A percentile compares a stretch with the other conserved stretches of the same genome.
phyloP scores from a whole-genome alignment of 2,888 invertebrate genomes.

The Amiota minor region DNA sequence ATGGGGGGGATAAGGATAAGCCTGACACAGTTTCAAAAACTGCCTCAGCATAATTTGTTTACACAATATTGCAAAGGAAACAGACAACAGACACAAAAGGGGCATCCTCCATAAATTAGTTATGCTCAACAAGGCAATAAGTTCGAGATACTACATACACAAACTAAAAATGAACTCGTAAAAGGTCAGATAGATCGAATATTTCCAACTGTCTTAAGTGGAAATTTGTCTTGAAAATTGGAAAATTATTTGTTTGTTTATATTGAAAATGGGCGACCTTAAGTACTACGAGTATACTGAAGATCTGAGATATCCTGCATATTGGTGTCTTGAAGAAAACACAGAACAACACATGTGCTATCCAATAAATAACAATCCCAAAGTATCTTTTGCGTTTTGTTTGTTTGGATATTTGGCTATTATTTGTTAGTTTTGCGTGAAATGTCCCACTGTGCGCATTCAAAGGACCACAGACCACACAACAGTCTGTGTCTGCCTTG shows the following conservation, averaged over 20 bases:
- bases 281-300: too few relatives aligned
- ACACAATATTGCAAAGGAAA: conserved; percentile 56
- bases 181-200: neutral
- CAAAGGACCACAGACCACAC: conserved; percentile 10
- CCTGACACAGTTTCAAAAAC: neutral
- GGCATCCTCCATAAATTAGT: conserved; percentile 23
- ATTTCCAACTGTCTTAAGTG: neutral
- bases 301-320: neutral
- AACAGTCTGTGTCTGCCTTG: neutral
- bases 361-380: neutral
- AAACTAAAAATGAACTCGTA: neutral
- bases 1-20: neutral
- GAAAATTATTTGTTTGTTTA: conserved; percentile 2
- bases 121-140: conserved; percentile 20
- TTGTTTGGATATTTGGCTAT: neutral
- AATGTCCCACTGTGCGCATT: conserved; percentile 5
- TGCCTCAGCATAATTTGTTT: conserved; percentile 60
- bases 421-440: conserved; percentile 7
- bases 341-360: neutral
- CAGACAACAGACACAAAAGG: neutral
- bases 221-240: neutral
- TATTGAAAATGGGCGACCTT: neutral
- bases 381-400: neutral
- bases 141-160: neutral
- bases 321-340: neutral